Base-by-base conservation (phyloP, 30 jellyfish, hydroid and myxozoan species). In the Haliclystus octoradiatus region DNA sequence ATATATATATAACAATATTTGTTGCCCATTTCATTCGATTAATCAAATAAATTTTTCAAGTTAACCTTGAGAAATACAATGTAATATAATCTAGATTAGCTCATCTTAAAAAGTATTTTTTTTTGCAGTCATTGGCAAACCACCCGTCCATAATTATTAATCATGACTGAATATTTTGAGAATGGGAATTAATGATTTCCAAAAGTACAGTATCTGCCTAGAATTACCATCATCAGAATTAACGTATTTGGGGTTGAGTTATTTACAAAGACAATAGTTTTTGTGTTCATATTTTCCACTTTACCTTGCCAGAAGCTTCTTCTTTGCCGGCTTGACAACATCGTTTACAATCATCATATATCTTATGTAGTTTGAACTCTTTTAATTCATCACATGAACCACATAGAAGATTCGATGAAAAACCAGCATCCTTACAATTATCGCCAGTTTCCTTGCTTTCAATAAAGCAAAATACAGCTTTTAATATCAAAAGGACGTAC, bases 251-350 rank as follows among this genome's bases (percentile, higher is more conserved):
- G n/a, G n/a, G n/a, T n/a, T n/a, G n/a, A n/a, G n/a, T n/a, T n/a
- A n/a, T n/a, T n/a, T n/a, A n/a, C n/a, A n/a, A n/a, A n/a, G n/a
- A n/a, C n/a, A n/a, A n/a, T n/a, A n/a, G n/a, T n/a, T n/a, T n/a
- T n/a, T n/a, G n/a, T n/a, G n/a, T n/a, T n/a, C n/a, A n/a, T n/a
- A n/a, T n/a, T n/a, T n/a, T n/a, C n/a, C n/a, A n/a, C n/a, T 33
- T 13, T 23, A 79, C 92, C 92, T 69, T 61, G 60, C 85, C 90
- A 77, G 82, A 84, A 70, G 73, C 77, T 33, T 85, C 96, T 60
- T 82, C 92, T 76, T 77, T 82, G 62, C 82, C 96, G 19, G 84
- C 69, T 50, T 85, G 93, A 70, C 96, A 85, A 46, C 96, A 85
- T 34, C 78, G 77, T 63, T 33, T 68, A 66, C 96, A 85, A 69